phyloP scores from a whole-genome alignment of 2,888 invertebrate genomes.

The Eurytoma californica region DNA sequence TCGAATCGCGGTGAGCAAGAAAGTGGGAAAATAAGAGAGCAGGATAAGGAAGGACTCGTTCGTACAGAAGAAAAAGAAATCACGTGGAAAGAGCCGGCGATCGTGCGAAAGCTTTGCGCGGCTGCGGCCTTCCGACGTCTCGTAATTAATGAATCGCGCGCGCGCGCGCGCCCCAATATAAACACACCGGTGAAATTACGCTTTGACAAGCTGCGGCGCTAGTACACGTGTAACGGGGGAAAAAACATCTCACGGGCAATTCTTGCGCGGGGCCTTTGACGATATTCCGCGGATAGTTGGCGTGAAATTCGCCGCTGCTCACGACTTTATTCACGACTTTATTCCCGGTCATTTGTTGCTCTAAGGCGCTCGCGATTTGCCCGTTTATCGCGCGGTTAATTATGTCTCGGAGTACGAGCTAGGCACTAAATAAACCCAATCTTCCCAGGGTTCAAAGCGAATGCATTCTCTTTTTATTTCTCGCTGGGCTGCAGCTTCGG shows the following conservation, averaged over 20 bases:
- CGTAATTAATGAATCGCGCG: conserved; percentile 52
- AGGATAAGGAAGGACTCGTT: conserved; percentile 35
- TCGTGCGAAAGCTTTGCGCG: conserved; percentile 46
- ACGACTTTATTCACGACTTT: conserved; percentile 11
- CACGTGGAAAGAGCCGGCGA: conserved; percentile 15
- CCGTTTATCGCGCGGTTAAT: conserved; percentile 42
- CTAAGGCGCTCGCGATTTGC: not conserved
- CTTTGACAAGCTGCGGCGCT: conserved; percentile 36
- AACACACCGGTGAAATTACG: conserved; percentile 45
- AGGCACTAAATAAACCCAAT: conserved; percentile 26
- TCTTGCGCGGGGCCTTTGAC: not conserved
- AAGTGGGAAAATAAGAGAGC: conserved; percentile 46
- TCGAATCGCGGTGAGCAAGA: conserved; percentile 1
- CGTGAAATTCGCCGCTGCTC: conserved; percentile 30
- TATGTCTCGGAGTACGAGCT: conserved; percentile 11
- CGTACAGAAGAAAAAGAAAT: not conserved
- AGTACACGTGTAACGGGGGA: conserved; percentile 35
- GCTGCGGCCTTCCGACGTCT: conserved; percentile 31
- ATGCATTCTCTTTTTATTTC: not conserved
- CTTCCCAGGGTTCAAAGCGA: conserved; percentile 30
- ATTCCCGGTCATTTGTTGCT: conserved; percentile 26
- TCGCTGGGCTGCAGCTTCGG: too few relatives aligned
- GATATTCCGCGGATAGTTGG: conserved; percentile 32
- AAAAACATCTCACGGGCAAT: not conserved
- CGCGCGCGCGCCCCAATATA: conserved; percentile 33